Conservation (phyloP, 2,888 invertebrate genomes). For the Ectemnius lituratus region DNA sequence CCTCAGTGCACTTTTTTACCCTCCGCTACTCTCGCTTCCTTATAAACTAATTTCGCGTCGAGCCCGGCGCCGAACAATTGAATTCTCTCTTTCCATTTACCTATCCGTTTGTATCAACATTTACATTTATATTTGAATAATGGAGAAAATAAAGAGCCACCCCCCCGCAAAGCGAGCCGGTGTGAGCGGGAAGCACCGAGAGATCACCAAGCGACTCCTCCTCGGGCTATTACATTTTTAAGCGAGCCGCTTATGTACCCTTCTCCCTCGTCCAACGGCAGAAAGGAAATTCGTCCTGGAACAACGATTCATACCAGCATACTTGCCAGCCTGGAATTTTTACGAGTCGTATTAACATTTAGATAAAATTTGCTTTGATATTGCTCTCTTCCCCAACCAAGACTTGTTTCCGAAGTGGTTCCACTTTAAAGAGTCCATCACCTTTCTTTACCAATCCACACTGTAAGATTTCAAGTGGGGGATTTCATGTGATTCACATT, state of each 20-base stretch:
- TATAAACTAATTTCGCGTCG: slow-evolving; percentile 77
- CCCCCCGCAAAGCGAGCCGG: slow-evolving; percentile 51
- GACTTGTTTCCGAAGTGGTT: slow-evolving; percentile 4
- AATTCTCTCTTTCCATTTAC: slow-evolving; percentile 78
- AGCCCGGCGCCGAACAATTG: slow-evolving; percentile 74
- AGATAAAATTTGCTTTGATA: slow-evolving; percentile 74
- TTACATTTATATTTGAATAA: slow-evolving; percentile 79
- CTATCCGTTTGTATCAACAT: slow-evolving; percentile 79
- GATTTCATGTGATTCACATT: slow-evolving; percentile 53
- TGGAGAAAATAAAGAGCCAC: slow-evolving; percentile 76
- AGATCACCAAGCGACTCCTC: slow-evolving; percentile 32
- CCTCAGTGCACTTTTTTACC: slow-evolving; percentile 58
- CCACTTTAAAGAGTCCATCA: no score
- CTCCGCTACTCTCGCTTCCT: slow-evolving; percentile 69
- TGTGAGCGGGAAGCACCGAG: no score
- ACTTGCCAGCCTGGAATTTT: not conserved
- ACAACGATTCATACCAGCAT: not conserved
- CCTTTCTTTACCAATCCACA: no score
- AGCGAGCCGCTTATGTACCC: slow-evolving; percentile 50
- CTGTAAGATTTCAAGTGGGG: slow-evolving; percentile 55
- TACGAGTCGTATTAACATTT: slow-evolving; percentile 73
- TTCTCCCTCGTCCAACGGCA: not conserved
- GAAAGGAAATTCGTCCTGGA: slow-evolving; percentile 1
- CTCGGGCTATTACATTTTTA: slow-evolving; percentile 73
- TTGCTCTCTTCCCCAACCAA: slow-evolving; percentile 25